These are phyloP conservation scores for Ichneumoninae sp. DNA, from an alignment of 2,888 invertebrate genomes.

Conservation along the genomic window DNA sequence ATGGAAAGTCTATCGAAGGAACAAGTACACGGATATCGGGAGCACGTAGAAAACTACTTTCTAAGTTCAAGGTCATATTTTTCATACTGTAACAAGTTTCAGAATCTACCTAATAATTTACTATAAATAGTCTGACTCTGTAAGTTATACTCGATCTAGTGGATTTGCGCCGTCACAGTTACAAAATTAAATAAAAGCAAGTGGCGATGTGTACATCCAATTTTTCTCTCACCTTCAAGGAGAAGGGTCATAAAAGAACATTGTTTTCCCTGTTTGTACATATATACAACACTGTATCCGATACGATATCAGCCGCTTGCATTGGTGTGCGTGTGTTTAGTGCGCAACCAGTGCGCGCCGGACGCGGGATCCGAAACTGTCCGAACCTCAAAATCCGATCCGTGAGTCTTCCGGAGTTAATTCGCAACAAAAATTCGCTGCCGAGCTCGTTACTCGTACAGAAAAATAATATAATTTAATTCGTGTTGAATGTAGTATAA, in stretches of 20 bases:
- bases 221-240: not conserved
- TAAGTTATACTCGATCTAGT: not conserved
- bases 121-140: not conserved
- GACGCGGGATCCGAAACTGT: conserved; percentile 12
- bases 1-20: not conserved
- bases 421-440: not conserved
- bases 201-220: not conserved
- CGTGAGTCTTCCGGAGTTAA: not conserved
- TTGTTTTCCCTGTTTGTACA: not conserved
- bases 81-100: not conserved
- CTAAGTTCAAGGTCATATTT: not conserved
- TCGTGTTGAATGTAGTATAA: not conserved
- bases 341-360: not conserved
- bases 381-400: conserved; percentile 7
- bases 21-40: not conserved
- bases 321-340: not conserved
- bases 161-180: not conserved
- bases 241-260: not conserved
- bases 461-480: not conserved
- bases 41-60: not conserved
- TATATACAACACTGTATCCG: not conserved
- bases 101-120: not conserved
- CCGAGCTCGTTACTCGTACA: not conserved
- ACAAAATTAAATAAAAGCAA: not conserved
- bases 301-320: not conserved